A percentile compares a stretch with the other conserved stretches of the same genome.
Evolutionary conservation across 2,797 vertebrate species (phyloP).

Genomic region (Chromobotia macracanthus): DNA sequence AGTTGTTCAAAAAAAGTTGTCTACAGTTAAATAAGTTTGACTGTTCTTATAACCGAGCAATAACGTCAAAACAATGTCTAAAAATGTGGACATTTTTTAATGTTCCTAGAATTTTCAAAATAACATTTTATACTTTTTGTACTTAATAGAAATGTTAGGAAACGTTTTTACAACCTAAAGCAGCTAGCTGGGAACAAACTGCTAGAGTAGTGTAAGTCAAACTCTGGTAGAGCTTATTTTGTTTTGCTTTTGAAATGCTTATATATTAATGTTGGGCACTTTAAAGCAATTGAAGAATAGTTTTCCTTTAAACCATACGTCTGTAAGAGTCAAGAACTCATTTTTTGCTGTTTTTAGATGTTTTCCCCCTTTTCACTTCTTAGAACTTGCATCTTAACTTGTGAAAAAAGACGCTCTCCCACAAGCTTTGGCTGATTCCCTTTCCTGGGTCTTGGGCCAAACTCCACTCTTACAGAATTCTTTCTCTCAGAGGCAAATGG

Average conservation of each 20-base stretch:
- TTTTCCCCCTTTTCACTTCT: constrained; percentile 49
- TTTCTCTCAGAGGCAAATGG: constrained; percentile 5
- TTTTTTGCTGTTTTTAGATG: constrained; percentile 42
- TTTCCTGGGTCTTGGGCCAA: constrained; percentile 8
- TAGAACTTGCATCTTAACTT: constrained; percentile 72
- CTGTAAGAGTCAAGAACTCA: constrained; percentile 59
- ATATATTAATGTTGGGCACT: constrained; percentile 1
- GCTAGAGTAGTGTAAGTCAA: no score
- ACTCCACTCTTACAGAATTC: constrained; percentile 9
- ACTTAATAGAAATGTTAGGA: no score
- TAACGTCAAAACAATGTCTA: no score
- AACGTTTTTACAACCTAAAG: no score
- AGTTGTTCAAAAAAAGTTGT: no score
- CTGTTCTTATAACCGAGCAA: no score
- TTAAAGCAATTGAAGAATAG: not conserved
- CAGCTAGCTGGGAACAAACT: no score
- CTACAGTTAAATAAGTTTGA: no score
- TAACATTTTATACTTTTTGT: no score
- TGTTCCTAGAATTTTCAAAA: no score
- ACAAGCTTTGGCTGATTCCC: constrained; percentile 54
- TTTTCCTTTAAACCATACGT: constrained; percentile 63
- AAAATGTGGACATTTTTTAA: no score
- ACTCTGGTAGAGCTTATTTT: no score
- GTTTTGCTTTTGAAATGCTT: not conserved
- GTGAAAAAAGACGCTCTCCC: constrained; percentile 62